phyloP scores from a whole-genome alignment of 2,113 vertebrate genomes.

The Macheiramphus alcinus region DNA sequence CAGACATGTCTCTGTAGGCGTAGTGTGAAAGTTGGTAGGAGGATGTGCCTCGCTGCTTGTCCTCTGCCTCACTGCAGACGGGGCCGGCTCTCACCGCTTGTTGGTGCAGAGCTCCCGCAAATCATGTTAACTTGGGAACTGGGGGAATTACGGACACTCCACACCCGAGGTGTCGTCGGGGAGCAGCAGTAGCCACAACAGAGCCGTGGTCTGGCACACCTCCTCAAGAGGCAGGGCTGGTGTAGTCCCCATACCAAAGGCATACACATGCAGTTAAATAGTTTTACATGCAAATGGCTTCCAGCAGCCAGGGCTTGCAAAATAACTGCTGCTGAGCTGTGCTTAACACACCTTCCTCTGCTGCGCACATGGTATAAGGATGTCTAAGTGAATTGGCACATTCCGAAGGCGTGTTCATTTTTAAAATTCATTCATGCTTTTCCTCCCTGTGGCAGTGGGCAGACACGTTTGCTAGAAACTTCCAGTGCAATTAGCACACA shows the following conservation, averaged over 20 bases:
- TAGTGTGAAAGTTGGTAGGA: fast-evolving
- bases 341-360: neutral
- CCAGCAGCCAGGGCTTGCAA: neutral
- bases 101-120: fast-evolving
- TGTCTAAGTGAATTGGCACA: fast-evolving
- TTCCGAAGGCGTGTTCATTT: neutral
- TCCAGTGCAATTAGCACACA: neutral
- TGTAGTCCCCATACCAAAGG: neutral
- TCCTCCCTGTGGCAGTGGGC: fast-evolving
- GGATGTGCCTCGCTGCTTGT: neutral
- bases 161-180: neutral
- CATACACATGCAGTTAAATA: fast-evolving
- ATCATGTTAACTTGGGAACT: fast-evolving
- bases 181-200: neutral
- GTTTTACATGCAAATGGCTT: fast-evolving
- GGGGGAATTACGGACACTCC: fast-evolving
- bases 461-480: neutral
- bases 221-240: neutral
- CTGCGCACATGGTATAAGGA: neutral
- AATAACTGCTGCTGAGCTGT: neutral
- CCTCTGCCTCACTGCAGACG: fast-evolving
- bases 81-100: neutral
- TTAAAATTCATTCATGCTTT: neutral
- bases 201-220: neutral
- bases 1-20: neutral